Evolutionary conservation across 1,140 invertebrate genomes (phyloP), one percentile per base, ranked within the genome.

Genomic region (Trinorchestia longiramus): DNA sequence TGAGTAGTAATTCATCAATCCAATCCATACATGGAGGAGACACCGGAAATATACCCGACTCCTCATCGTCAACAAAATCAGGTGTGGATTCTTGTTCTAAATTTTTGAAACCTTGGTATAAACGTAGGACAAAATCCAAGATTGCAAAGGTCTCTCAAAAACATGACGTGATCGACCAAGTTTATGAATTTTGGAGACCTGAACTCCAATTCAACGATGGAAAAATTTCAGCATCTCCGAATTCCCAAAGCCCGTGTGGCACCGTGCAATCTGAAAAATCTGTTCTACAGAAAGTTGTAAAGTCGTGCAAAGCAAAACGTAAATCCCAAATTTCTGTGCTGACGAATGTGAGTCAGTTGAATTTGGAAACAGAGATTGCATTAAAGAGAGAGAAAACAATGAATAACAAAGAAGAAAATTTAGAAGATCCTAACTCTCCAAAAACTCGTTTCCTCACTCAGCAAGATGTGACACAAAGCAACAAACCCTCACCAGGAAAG

Each of bases 321-420:
- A 98, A 97, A 95, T 98, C 98, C 0, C 98, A 98, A 23, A 97
- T 98, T 19, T 98, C 98, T 43, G 97, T 98, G 96, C 97, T 98
- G n/a, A 98, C 98, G 0, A 98, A 98, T 97, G 98, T 98, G 96
- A 98, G 98, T 97, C 98, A 98, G 97, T 97, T 98, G 43, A 98
- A 99, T 97, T 98, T 98, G 97, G 98, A 98, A 97, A 98, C 98
- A 0, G 98, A 98, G 0, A 98, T 98, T 97, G 98, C 98, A 96
- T 98, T 98, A 47, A 98, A 98, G 96, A 97, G 98, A 96, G 97
- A 98, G 96, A 97, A 98, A 96, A 97, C 97, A 42, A 97, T 97
- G 53, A 43, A 97, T 97, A 53, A 97, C 97, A 96, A 97, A 97
- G 87, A 97, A 97, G 96, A 97, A 97, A 95, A 97, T 96, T 97